These are phyloP conservation scores for Galago senegalensis DNA, from an alignment of 2,797 vertebrate species.

Conservation along the genomic window DNA sequence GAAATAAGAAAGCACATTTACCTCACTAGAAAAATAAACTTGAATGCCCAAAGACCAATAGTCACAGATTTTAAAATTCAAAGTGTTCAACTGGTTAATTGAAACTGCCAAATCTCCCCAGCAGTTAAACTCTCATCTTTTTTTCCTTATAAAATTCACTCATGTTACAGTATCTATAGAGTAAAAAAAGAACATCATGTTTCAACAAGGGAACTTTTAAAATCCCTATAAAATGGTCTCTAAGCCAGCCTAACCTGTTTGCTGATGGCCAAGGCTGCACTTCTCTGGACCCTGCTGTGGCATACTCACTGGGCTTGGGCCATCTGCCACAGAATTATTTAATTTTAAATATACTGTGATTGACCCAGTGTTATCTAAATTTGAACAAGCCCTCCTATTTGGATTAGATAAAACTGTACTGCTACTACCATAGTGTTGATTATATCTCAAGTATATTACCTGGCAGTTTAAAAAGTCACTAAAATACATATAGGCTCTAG, in stretches of 20 bases:
- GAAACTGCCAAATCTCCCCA: conserved; percentile 57
- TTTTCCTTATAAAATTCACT: conserved; percentile 65
- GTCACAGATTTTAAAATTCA: conserved; percentile 41
- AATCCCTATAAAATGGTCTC: conserved; percentile 83
- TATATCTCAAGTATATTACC: neutral
- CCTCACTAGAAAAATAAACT: conserved; percentile 18
- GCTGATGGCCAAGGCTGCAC: conserved; percentile 82
- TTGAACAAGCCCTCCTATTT: conserved; percentile 85
- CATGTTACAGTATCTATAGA: conserved; percentile 69
- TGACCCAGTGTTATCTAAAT: conserved; percentile 84
- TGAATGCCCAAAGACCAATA: conserved; percentile 2
- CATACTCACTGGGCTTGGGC: conserved; percentile 81
- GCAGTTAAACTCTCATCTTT: conserved; percentile 46
- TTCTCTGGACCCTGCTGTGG: conserved; percentile 76
- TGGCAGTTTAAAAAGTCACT: neutral
- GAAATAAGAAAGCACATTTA: conserved; percentile 8
- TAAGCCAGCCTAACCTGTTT: conserved; percentile 88
- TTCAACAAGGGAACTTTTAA: conserved; percentile 87
- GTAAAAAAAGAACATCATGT: conserved; percentile 84
- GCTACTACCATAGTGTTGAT: neutral
- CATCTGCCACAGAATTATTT: conserved; percentile 83
- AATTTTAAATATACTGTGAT: conserved; percentile 85
- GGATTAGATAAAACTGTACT: conserved; percentile 74
- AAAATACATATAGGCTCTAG: neutral
- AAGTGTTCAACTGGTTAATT: conserved; percentile 57